Base-by-base conservation (phyloP, 2,888 invertebrate genomes). In the Dioctria linearis region DNA sequence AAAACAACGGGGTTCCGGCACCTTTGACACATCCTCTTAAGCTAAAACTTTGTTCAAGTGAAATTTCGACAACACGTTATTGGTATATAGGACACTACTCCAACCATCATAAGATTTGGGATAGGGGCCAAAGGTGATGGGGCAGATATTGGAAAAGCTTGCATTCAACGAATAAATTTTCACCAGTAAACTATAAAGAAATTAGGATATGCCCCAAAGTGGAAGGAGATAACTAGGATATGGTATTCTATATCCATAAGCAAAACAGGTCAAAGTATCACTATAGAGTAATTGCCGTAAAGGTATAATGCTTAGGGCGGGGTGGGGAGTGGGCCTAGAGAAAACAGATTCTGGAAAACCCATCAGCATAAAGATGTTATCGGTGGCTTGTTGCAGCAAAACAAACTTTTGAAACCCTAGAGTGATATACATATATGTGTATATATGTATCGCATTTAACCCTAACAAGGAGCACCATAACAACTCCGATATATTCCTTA, bases 361-460 rank as follows among this genome's bases (percentile, higher is more conserved):
- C 61, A 61, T 61, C 61, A 61, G 39, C 4, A 61, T 61, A 39
- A 61, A 61, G 61, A 61, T 61, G 61, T 54, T 54, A 54, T 54
- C 54, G 54, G 54, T 54, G 11, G 61, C 61, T 39, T 61, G 61
- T 37, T 61, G 61, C 37, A 61, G 61, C 61, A 39, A 39, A 13
- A 39, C n/a, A 61, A 61, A 61, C 61, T 61, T 61, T 61, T 61
- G 37, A 61, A 11, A 8, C 61, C 61, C 61, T 39, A 13, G 37
- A 61, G 61, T 61, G 39, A 39, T 51, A 9, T 51, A 51, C 11
- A 51, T 11, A 51, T 51, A 6, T 51, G 2, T 51, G 2, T 54
- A 54, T n/a, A 54, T 61, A 4, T 61, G 61, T 61, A 61, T 61
- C 3, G 61, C 61, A 61, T 61, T 61, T 61, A 59, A 54, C 54